Base-by-base conservation (phyloP, 1,140 invertebrate genomes). In the Geopemphigus sp. region DNA sequence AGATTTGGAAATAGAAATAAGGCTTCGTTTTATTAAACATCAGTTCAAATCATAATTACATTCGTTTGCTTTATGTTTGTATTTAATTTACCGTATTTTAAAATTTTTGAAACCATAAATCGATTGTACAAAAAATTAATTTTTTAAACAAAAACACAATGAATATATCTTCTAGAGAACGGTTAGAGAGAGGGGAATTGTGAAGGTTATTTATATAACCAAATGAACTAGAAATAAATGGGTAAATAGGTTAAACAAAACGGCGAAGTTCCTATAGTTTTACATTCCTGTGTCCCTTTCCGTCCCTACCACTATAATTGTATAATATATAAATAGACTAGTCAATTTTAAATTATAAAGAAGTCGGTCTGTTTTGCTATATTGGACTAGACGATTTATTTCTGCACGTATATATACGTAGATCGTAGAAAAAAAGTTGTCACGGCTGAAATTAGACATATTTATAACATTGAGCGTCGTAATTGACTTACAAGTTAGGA, bases 291-390 rank as follows among this genome's bases (percentile, higher is more conserved):
- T n/a, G n/a, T 39, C 63, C 63, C 32, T 19, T 64, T 26, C 61
- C 29, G 29, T 32, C 19, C 11, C 5, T 2, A 39, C 32, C n/a
- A 45, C n/a, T 39, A 15, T 66, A 39, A 45, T 66, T n/a, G 14
- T 66, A 39, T 14, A 50, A 11, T 12, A n/a, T 66, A 66, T 66
- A 66, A 11, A 66, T 66, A 66, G 19, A 45, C 11, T 22, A 6
- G 19, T 22, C n/a, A 11, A 66, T 24, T 68, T 68, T 47, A 0
- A 19, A 68, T 24, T 50, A 22, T 68, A 50, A 68, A 68, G 22
- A 4, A 68, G 64, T 68, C 39, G 39, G 39, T 68, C 15, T 45
- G 64, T 47, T 68, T 68, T 24, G 15, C 19, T 26, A 68, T 68
- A 26, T 68, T 68, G 26, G 45, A 26, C 45, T 68, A 68, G 45